Evolutionary conservation across 2,888 invertebrate genomes (phyloP).

Genomic region (Nemurella pictetii): DNA sequence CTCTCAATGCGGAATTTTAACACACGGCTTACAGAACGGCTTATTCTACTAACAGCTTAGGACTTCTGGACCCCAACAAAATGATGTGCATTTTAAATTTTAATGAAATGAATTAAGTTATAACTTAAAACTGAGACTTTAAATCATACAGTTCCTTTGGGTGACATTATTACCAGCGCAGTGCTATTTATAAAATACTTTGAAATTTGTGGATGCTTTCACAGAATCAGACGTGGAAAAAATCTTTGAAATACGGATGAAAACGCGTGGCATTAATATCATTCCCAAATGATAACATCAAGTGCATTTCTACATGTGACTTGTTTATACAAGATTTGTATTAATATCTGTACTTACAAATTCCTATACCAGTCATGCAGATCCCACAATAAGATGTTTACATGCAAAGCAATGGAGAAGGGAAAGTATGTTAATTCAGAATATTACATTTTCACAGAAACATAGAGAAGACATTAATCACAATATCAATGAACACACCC

Average conservation of each 20-base stretch:
- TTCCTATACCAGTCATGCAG: slow-evolving; percentile 45
- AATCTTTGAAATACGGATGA: neutral
- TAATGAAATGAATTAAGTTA: neutral
- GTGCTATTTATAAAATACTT: neutral
- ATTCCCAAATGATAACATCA: neutral
- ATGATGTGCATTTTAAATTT: slow-evolving; percentile 15
- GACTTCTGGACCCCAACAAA: slow-evolving; percentile 42
- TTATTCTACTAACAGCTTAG: slow-evolving; percentile 30
- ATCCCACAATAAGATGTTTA: slow-evolving; percentile 41
- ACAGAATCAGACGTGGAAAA: neutral
- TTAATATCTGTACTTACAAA: slow-evolving; percentile 43
- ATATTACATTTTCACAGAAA: slow-evolving; percentile 41
- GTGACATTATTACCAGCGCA: neutral
- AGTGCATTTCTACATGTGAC: neutral
- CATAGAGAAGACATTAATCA: slow-evolving; percentile 37
- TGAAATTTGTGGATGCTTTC: neutral
- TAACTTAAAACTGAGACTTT: neutral
- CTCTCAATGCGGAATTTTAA: slow-evolving; percentile 2
- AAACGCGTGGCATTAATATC: neutral
- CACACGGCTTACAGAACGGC: neutral
- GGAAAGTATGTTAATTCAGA: slow-evolving; percentile 44
- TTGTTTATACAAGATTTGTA: slow-evolving; percentile 7
- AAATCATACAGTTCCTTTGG: neutral
- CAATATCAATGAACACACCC: neutral
- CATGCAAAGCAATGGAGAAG: slow-evolving; percentile 45